Base-by-base conservation (phyloP, 2,797 vertebrate species). In the Enteromius radiatus region DNA sequence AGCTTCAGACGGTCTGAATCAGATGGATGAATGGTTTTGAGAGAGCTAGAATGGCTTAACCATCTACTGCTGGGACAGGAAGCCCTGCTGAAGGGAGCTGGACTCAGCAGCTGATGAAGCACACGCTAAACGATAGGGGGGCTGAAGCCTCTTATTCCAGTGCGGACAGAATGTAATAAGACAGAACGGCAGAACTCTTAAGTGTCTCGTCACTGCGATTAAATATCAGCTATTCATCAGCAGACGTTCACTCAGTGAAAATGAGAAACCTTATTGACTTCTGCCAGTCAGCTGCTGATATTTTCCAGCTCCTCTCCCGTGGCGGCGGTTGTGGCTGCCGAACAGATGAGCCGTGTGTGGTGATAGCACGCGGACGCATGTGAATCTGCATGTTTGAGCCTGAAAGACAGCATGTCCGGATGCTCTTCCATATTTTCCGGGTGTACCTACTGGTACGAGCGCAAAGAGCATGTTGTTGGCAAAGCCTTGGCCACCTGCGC, bases 181-280 rank as follows among this genome's bases (percentile, higher is more conserved):
- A 76, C 59, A 70, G 33, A 59, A 26, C 33, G 36, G 23, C 45
- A 15, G 65, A 70, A 59, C 63, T n/a, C 61, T 74, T 74, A 59
- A 78, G 80, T 65, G 61, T 59, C 70, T 81, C 31, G 45, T 85
- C 63, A 71, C 45, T 38, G 81, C 43, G 80, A 85, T 86, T 84
- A 86, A 88, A 80, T 81, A 81, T 80, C 65, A 78, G 82, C 67
- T 83, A 84, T 86, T 88, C 74, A 84, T 87, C 73, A 81, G 67
- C 43, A 75, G 64, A 73, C 26, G 8, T 64, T 71, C 47, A 26
- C 84, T 84, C 78, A 45, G 74, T 83, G 45, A 64, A 84, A 86
- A 80, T 76, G 67, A 83, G 69, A 84, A 70, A 84, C 61, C 17
- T 12, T 67, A 74, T 77, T 80, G 78, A 76, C 78, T 77, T 52